Percentiles rank a stretch among this genome's conserved stretches.
Conservation (phyloP, 2,888 invertebrate species). For the Lampropteryx suffumata region DNA sequence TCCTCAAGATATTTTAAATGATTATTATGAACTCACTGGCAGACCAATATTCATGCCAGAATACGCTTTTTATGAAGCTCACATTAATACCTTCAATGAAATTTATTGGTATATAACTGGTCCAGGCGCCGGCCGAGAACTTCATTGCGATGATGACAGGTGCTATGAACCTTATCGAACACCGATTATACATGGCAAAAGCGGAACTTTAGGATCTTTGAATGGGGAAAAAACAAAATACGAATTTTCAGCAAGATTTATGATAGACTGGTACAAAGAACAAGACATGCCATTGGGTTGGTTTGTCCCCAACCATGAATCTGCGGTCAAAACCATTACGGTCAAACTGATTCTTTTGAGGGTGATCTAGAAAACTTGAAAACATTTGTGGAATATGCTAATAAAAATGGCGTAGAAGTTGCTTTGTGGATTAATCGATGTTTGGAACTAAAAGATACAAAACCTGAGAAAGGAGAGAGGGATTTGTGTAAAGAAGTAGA, state of each 20-base stretch:
- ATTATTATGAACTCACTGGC: constrained; percentile 72
- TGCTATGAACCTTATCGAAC: constrained; percentile 68
- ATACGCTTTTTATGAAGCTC: constrained; percentile 70
- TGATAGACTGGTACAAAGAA: constrained; percentile 67
- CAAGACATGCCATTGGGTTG: constrained; percentile 72
- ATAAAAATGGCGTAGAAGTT: constrained; percentile 61
- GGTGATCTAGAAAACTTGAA: constrained; percentile 69
- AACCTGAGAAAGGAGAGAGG: constrained; percentile 71
- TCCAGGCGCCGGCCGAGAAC: constrained; percentile 39
- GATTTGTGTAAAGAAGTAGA: constrained; percentile 66
- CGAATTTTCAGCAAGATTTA: constrained; percentile 73
- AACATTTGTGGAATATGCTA: constrained; percentile 60
- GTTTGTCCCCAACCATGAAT: constrained; percentile 74
- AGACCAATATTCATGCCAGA: constrained; percentile 67
- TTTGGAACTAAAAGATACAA: constrained; percentile 49
- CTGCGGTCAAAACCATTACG: constrained; percentile 61
- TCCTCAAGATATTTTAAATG: constrained; percentile 59
- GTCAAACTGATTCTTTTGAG: constrained; percentile 65
- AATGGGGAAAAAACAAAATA: constrained; percentile 73
- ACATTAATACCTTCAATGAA: constrained; percentile 70
- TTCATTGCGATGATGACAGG: constrained; percentile 65
- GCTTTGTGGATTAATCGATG: constrained; percentile 73
- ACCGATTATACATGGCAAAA: constrained; percentile 53
- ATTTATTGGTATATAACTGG: constrained; percentile 70
- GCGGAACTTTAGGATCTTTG: constrained; percentile 66